Base-by-base conservation (phyloP, 2,113 vertebrate species). In the Apeltes quadracus region DNA sequence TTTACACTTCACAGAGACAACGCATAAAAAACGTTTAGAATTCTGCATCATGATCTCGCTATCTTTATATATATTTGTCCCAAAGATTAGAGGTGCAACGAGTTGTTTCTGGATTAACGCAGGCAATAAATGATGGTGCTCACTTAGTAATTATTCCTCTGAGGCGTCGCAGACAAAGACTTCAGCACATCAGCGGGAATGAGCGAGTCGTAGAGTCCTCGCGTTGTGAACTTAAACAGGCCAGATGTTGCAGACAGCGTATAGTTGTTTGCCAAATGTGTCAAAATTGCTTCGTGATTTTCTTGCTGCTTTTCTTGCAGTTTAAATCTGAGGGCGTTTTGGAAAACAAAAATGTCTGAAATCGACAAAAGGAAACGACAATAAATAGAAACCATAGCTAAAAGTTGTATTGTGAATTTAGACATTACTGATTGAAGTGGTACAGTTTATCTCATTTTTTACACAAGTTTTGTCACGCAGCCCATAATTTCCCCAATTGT, bases 131-230 rank as follows among this genome's bases (percentile, higher is more conserved):
- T 72, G 53, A 59, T 29, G 7, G 38, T 44, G 15, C 23, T 23
- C 29, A 71, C 18, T 69, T 51, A 7, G 22, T 70, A 44, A 78
- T 81, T 36, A 51, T 56, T 69, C 16, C 39, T 79, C 61, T 59
- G 14, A 68, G 51, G 77, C 58, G 46, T 63, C 61, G 77, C 22
- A 74, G 72, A 56, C 69, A 46, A 77, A 29, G 27, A 58, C 54
- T 74, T 79, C 68, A 36, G 36, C 57, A 78, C 75, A 76, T 87
- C 73, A 70, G 61, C 84, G 61, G 51, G 75, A 89, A 83, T 78
- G 32, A 79, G 64, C 41, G 75, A 83, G 65, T 65, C 50, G 32
- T 27, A 43, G 68, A 83, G 76, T 75, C 50, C 9, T 67, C 29
- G 2, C 29, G 5, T 29, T 29, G 5, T 29, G 29, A 29, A 29